phyloP scores from a whole-genome alignment of 2,888 invertebrate genomes.

The Xestobium rufovillosum region DNA sequence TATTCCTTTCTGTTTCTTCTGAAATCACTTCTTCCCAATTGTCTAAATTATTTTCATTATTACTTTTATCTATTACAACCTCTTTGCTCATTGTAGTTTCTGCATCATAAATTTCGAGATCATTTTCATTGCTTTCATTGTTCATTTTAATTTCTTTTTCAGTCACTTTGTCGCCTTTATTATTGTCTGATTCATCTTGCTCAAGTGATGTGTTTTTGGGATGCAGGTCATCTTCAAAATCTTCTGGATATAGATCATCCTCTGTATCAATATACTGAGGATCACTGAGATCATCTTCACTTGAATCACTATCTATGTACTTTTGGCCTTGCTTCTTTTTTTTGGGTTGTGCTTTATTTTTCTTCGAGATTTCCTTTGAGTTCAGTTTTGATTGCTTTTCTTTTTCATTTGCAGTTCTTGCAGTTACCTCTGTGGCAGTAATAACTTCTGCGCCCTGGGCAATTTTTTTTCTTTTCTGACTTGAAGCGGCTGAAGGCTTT shows the following conservation, averaged over 20 bases:
- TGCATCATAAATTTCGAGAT: too few species aligned
- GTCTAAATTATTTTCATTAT: too few species aligned
- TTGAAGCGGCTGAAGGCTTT: slow-evolving; percentile 1
- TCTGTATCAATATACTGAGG: slow-evolving; percentile 1
- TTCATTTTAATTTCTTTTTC: too few species aligned
- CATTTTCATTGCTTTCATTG: too few species aligned
- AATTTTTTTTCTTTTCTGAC: slow-evolving; percentile 4
- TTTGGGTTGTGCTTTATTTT: slow-evolving; percentile 1
- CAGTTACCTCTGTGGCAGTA: slow-evolving; percentile 1
- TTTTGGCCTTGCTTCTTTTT: slow-evolving; percentile 2
- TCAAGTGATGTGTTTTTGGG: slow-evolving; percentile 4
- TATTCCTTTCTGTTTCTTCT: too few species aligned
- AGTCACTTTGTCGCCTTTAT: slow-evolving; percentile 2
- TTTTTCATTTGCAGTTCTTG: slow-evolving; percentile 2
- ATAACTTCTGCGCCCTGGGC: slow-evolving; percentile 3
- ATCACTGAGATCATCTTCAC: slow-evolving; percentile 3
- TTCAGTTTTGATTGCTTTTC: slow-evolving; percentile 1
- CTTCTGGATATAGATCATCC: slow-evolving; percentile 2
- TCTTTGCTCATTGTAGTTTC: too few species aligned
- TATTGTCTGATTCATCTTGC: slow-evolving; percentile 1
- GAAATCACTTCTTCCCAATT: too few species aligned
- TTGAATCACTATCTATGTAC: neutral
- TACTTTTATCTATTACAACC: too few species aligned
- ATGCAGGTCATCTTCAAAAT: slow-evolving; percentile 2
- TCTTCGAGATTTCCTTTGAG: slow-evolving; percentile 2